A percentile compares a stretch with the other conserved stretches of the same genome.
Conservation (phyloP, 2,113 vertebrate genomes). For the Paralichthys olivaceus region DNA sequence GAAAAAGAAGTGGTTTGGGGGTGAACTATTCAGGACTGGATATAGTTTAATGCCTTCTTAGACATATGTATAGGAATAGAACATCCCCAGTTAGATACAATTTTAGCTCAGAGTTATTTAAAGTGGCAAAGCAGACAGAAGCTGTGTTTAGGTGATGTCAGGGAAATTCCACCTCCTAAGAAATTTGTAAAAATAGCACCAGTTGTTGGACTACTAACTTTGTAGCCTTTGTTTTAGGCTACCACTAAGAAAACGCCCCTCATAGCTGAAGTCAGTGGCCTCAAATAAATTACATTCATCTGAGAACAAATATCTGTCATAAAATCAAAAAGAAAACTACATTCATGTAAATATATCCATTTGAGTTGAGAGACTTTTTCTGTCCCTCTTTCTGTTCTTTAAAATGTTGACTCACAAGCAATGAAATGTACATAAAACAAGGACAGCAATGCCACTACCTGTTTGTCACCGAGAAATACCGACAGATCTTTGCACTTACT, state of each 20-base stretch:
- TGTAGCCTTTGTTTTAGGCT: conserved; percentile 8
- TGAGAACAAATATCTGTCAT: background rate
- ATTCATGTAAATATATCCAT: conserved; percentile 45
- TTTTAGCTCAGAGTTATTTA: conserved; percentile 15
- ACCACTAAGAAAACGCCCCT: background rate
- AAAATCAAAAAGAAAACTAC: background rate
- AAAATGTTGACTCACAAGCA: conserved; percentile 36
- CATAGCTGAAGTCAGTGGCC: conserved; percentile 10
- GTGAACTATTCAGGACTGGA: conserved; percentile 32
- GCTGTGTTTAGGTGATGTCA: conserved; percentile 29
- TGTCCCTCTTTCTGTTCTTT: conserved; percentile 32
- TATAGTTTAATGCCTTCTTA: conserved; percentile 19
- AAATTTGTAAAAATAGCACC: conserved; percentile 7
- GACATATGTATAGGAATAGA: conserved; percentile 18
- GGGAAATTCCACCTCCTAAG: conserved; percentile 26
- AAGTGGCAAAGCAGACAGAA: conserved; percentile 7
- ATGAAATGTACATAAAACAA: conserved; percentile 1
- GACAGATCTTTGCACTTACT: conserved; percentile 64
- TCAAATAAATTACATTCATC: background rate
- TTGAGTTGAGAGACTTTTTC: conserved; percentile 23
- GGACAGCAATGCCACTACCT: conserved; percentile 53
- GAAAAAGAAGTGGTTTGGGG: conserved; percentile 7
- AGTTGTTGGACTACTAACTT: background rate
- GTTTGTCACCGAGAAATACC: conserved; percentile 39
- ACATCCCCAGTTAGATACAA: conserved; percentile 18